These are phyloP conservation scores for Electrona antarctica DNA, from an alignment of 2,113 vertebrate species.

Conservation along the genomic window DNA sequence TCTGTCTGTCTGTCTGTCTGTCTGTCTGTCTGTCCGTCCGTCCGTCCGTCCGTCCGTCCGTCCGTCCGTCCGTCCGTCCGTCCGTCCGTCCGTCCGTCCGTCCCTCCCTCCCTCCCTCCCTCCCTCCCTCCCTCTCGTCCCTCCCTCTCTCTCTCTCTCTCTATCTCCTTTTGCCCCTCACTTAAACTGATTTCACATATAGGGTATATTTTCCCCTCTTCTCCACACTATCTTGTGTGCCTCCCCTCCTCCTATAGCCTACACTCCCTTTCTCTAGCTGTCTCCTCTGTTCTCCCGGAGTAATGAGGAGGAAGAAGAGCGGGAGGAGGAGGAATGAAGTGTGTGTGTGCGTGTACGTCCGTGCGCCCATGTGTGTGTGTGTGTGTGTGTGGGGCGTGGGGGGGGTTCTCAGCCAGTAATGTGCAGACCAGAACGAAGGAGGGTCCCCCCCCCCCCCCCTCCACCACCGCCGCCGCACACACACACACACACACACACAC, in stretches of 20 bases:
- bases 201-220: not conserved
- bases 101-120: not conserved
- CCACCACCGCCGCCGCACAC: too few relatives aligned
- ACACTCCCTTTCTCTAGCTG: not conserved
- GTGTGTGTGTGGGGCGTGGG: slow-evolving; percentile 7
- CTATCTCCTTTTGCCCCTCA: slow-evolving; percentile 15
- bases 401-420: slow-evolving; percentile 17
- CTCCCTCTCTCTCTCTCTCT: slow-evolving; percentile 32
- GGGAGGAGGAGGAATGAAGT: slow-evolving; percentile 9
- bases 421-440: slow-evolving; percentile 9
- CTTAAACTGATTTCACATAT: too few relatives aligned
- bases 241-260: not conserved
- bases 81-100: not conserved
- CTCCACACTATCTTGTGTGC: slow-evolving; percentile 10
- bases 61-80: too few relatives aligned
- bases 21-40: not conserved
- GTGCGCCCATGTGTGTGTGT: not conserved
- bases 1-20: not conserved
- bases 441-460: not conserved
- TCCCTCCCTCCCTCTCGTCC: slow-evolving; percentile 6
- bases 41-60: too few relatives aligned
- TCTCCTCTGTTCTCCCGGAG: slow-evolving; percentile 50
- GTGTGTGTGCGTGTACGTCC: not conserved
- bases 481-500: too few relatives aligned
- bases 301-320: slow-evolving; percentile 43